phyloP scores from a whole-genome alignment of 2,797 vertebrate genomes.

The Halcyon smyrnensis region DNA sequence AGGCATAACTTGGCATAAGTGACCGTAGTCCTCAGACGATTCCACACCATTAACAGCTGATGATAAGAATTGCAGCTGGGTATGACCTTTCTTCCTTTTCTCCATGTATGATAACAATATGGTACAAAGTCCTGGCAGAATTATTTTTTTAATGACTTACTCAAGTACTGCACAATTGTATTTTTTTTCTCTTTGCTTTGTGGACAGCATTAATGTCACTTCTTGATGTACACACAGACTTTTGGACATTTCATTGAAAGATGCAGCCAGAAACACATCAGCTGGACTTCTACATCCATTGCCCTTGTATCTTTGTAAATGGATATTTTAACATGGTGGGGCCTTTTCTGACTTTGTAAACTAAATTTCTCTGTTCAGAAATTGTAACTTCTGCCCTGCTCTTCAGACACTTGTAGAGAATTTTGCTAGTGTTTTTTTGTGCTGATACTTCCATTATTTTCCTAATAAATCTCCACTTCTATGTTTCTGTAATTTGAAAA shows the following conservation, averaged over 20 bases:
- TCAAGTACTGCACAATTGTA: background rate
- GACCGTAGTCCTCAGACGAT: background rate
- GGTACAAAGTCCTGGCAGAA: background rate
- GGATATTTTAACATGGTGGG: background rate
- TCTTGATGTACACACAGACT: background rate
- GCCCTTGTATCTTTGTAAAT: background rate
- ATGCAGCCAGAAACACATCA: background rate
- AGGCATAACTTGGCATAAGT: background rate
- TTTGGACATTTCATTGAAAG: background rate
- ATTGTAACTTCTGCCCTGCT: background rate
- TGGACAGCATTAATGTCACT: background rate
- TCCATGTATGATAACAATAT: background rate
- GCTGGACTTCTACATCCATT: background rate
- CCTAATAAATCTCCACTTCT: background rate
- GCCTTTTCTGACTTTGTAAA: background rate
- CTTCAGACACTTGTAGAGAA: background rate
- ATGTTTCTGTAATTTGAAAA: background rate
- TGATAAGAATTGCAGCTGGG: background rate
- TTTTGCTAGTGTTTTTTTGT: background rate
- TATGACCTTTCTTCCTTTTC: background rate
- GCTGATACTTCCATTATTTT: background rate
- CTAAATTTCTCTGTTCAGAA: background rate
- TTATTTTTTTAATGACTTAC: background rate
- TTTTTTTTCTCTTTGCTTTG: background rate
- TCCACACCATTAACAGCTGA: background rate